Percentiles rank a stretch among this genome's conserved stretches.
Evolutionary conservation across 2,888 invertebrate genomes (phyloP).

Genomic region (Aphelenchoides bicaudatus): DNA sequence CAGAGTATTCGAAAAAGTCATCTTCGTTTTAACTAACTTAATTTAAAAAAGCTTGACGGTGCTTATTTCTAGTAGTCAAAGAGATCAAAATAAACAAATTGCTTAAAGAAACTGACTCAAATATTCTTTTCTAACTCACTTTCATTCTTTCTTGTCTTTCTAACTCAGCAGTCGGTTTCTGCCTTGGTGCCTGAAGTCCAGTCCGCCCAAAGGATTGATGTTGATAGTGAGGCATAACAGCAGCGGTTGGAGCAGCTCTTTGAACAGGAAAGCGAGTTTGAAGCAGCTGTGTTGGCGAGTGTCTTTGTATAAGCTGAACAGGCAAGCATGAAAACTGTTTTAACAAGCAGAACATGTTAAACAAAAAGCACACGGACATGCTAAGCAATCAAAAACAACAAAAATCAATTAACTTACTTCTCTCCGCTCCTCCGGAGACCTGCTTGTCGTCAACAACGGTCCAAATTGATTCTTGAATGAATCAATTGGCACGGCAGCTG

Average conservation of each 20-base stretch:
- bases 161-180: background rate
- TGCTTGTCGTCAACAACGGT: background rate
- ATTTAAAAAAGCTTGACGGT: too few species aligned
- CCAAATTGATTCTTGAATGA: too few species aligned
- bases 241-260: too few species aligned
- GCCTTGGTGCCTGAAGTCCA: too few species aligned
- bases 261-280: background rate
- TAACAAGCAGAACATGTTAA: too few species aligned
- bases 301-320: background rate
- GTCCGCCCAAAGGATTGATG: too few species aligned
- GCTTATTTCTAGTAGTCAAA: too few species aligned
- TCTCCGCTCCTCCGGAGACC: background rate
- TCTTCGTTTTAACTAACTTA: too few species aligned
- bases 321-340: background rate
- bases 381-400: too few species aligned
- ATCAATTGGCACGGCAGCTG: background rate
- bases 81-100: background rate
- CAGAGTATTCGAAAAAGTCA: too few species aligned
- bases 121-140: slow-evolving; percentile 5
- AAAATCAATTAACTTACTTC: slow-evolving; percentile 9
- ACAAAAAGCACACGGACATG: too few species aligned
- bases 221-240: too few species aligned
- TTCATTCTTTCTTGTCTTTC: slow-evolving; percentile 17
- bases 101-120: background rate
- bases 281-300: background rate